A percentile compares a stretch with the other conserved stretches of the same genome.
Evolutionary conservation across 2,797 vertebrate genomes (phyloP).

Genomic region (Gambusia yucatana): DNA sequence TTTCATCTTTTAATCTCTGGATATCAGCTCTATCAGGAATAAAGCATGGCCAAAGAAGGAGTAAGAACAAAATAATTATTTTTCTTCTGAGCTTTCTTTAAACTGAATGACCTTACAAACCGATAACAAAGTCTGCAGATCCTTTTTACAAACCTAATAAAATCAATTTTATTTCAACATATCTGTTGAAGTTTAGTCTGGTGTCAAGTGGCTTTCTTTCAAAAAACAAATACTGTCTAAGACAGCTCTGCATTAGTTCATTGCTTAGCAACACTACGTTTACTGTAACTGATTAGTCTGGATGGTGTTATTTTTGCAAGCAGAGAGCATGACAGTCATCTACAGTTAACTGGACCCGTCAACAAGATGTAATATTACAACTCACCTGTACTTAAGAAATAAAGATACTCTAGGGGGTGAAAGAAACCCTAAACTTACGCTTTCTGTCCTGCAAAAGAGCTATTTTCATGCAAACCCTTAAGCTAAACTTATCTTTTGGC

Average conservation of each 20-base stretch:
- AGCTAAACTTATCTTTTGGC: not conserved
- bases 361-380: not conserved
- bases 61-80: constrained; percentile 12
- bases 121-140: not conserved
- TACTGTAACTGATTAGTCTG: not conserved
- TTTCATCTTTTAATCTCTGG: constrained; percentile 52
- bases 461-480: not conserved
- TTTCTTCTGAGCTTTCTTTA: not conserved
- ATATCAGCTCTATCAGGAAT: constrained; percentile 43
- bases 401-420: not conserved
- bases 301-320: not conserved
- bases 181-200: not conserved
- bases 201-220: not conserved
- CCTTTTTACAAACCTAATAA: not conserved
- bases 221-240: not conserved
- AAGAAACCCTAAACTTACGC: not conserved
- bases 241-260: not conserved
- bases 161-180: not conserved
- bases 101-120: not conserved
- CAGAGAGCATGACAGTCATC: not conserved
- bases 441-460: not conserved
- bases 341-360: not conserved
- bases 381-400: not conserved
- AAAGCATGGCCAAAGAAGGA: constrained; percentile 26
- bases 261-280: not conserved